Base-by-base conservation (phyloP, 2,888 invertebrate species). In the Noctua fimbriata region DNA sequence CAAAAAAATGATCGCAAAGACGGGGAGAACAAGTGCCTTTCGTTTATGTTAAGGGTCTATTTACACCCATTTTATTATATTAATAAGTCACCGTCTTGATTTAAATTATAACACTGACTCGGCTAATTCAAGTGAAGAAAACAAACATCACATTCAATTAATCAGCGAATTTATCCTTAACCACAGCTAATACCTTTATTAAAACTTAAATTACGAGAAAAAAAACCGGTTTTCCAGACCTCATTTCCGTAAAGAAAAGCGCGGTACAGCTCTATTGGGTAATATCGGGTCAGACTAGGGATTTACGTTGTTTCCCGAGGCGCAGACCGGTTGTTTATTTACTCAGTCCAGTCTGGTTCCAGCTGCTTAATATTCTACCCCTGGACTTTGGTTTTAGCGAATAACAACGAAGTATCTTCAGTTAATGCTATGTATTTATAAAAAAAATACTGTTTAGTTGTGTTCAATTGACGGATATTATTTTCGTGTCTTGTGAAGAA, bases 331-430 rank as follows among this genome's bases (percentile, higher is more conserved):
- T 74, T 81, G 69, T 83, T 79, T 83, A 86, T 83, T 79, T 78
- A 78, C 83, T 41, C 65, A 69, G 71, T 66, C 44, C 70, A 52
- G 76, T 47, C 60, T 69, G 65, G 49, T 32, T 70, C 66, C 21
- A 66, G 24, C 73, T 87, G 63, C 73, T 87, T 87, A 75, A 73
- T 78, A 84, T 86, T 86, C 77, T 73, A 32, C 55, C 14, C 28
- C n/a, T 69, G 65, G 58, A 58, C 49, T 60, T 65, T n/a, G n/a
- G 41, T 41, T 69, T 76, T 41, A 60, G 69, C 24, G 58, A 73
- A 77, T 55, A 55, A 47, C 65, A 28, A 47, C 63, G 49, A 24
- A 69, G n/a, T 73, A 41, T 49, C 7, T 69, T 32, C 4, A 58
- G 41, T 44, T 41, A 81, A 66, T 44, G 2, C 1, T 41, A 7